Evolutionary conservation across 2,113 vertebrate species (phyloP).

Genomic region (Acanthochromis polyacanthus): DNA sequence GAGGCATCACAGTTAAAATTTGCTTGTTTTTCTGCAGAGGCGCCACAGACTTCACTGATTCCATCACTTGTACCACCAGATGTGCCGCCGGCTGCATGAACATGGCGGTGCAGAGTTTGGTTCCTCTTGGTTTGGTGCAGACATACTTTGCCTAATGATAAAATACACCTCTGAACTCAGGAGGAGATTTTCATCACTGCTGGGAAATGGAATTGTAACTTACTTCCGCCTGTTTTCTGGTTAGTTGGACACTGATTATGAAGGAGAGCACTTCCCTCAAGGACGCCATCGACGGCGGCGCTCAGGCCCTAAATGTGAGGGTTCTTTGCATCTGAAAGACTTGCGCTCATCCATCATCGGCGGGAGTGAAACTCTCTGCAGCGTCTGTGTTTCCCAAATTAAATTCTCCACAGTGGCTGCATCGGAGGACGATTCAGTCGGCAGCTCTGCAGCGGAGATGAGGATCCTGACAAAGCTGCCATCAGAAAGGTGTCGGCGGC

Average conservation of each 20-base stretch:
- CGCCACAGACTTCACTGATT: too few species aligned
- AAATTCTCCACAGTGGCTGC: conserved; percentile 74
- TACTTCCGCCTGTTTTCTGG: conserved; percentile 57
- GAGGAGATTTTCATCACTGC: conserved; percentile 24
- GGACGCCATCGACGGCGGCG: conserved; percentile 52
- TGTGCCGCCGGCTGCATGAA: too few species aligned
- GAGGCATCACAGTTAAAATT: too few species aligned
- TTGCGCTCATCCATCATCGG: conserved; percentile 74
- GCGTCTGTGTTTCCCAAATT: conserved; percentile 69
- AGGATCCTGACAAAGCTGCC: conserved; percentile 58
- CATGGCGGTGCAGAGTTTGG: too few species aligned
- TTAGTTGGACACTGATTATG: conserved; percentile 58
- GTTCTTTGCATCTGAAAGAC: conserved; percentile 65
- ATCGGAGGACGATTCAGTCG: conserved; percentile 54
- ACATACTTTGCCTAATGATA: background rate
- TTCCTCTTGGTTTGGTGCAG: too few species aligned
- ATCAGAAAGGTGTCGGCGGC: conserved; percentile 60
- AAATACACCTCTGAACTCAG: conserved; percentile 23
- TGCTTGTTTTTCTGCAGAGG: too few species aligned
- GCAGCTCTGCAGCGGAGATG: conserved; percentile 47
- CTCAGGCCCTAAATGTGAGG: conserved; percentile 60
- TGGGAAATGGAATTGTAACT: conserved; percentile 38
- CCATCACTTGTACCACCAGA: too few species aligned
- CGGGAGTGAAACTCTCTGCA: conserved; percentile 59
- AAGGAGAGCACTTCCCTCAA: conserved; percentile 58